phyloP scores from a whole-genome alignment of 1,140 invertebrate genomes.

The Drosophila kanapiae region DNA sequence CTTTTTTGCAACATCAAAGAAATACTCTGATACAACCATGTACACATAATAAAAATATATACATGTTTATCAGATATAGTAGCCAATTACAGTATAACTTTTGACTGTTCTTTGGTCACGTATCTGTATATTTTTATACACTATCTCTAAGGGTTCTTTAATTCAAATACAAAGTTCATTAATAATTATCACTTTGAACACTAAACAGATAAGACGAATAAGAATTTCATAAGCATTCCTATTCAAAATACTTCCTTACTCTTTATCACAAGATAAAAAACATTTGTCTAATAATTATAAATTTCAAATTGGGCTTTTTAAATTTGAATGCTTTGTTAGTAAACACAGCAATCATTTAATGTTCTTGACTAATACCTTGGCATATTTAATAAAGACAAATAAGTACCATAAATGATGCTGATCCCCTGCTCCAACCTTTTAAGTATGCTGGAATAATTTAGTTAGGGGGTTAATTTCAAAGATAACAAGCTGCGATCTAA shows the following conservation, averaged over 20 bases:
- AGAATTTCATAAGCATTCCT: neutral
- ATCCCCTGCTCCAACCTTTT: constrained; percentile 13
- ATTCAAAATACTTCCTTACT: neutral
- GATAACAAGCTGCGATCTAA: constrained; percentile 26
- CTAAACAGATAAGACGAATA: neutral
- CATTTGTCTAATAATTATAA: neutral
- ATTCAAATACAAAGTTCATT: neutral
- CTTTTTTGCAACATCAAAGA: constrained; percentile 10
- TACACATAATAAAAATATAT: neutral
- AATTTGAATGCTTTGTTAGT: neutral
- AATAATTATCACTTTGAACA: constrained; percentile 3
- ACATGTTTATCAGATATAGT: constrained; percentile 10
- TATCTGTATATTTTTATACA: constrained; percentile 4
- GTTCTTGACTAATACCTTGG: neutral
- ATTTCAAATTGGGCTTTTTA: neutral
- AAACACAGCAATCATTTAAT: neutral
- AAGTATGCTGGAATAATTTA: neutral
- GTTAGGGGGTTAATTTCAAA: constrained; percentile 21
- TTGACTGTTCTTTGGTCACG: constrained; percentile 22
- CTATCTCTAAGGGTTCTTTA: neutral
- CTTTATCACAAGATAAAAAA: neutral
- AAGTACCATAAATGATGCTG: constrained; percentile 1
- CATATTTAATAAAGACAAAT: constrained; percentile 5
- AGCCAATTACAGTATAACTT: constrained; percentile 3
- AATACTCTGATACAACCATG: neutral